Percentiles rank a stretch among this genome's conserved stretches.
phyloP scores from a whole-genome alignment of 2,113 vertebrate genomes.

The Trinectes maculatus region DNA sequence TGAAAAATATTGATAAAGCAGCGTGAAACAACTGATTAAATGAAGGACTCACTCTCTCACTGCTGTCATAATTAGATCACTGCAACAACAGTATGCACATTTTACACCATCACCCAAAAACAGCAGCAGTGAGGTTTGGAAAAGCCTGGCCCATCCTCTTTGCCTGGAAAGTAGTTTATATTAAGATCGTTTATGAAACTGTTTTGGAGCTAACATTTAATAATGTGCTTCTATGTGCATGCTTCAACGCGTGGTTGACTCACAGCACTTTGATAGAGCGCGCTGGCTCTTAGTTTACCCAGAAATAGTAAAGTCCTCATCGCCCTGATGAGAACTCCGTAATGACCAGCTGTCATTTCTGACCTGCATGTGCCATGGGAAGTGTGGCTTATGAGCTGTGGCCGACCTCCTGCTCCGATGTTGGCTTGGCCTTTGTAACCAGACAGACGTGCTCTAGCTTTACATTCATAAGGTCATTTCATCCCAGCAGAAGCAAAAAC shows the following conservation, averaged over 20 bases:
- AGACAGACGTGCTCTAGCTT: constrained; percentile 12
- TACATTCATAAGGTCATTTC: constrained; percentile 22
- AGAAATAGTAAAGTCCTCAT: not conserved
- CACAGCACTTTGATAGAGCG: not conserved
- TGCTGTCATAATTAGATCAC: not conserved
- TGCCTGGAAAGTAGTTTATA: too few species aligned
- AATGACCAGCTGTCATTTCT: constrained; percentile 24
- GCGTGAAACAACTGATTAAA: too few species aligned
- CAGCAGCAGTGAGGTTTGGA: not conserved
- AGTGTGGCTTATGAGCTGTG: constrained; percentile 3
- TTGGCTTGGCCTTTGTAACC: constrained; percentile 19
- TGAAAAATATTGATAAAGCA: too few species aligned
- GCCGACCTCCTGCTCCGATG: constrained; percentile 27
- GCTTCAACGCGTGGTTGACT: not conserved
- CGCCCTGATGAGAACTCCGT: constrained; percentile 5
- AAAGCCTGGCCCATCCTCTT: not conserved
- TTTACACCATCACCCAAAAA: too few species aligned
- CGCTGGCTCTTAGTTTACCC: not conserved
- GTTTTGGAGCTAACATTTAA: too few species aligned
- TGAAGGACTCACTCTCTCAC: too few species aligned
- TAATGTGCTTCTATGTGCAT: too few species aligned
- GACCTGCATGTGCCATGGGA: constrained; percentile 8
- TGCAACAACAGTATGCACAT: too few species aligned
- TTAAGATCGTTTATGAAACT: too few species aligned
- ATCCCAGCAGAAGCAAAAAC: not conserved